A percentile compares a stretch with the other conserved stretches of the same genome.
Conservation (phyloP, 2,888 invertebrate genomes). For the Junonia oenone region DNA sequence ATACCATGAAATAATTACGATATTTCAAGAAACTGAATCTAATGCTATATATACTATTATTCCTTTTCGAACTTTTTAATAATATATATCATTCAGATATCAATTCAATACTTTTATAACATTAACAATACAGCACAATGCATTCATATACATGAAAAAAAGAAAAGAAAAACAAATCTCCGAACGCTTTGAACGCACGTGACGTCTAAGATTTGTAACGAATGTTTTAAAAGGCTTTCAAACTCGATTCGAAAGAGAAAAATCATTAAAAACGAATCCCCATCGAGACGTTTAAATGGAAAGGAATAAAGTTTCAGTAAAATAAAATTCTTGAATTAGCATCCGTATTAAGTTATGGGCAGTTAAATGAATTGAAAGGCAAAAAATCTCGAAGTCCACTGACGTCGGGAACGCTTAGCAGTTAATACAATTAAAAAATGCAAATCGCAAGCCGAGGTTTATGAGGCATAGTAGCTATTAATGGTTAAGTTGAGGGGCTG, state of each 20-base stretch:
- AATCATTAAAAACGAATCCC: constrained; percentile 14
- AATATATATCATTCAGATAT: too few relatives aligned
- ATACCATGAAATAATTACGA: too few relatives aligned
- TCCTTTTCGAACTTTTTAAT: too few relatives aligned
- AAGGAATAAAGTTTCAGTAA: constrained; percentile 28
- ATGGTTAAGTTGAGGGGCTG: background rate
- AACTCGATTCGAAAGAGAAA: background rate
- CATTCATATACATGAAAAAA: too few relatives aligned
- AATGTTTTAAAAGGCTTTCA: background rate
- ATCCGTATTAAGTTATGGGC: constrained; percentile 33
- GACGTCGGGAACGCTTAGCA: constrained; percentile 30
- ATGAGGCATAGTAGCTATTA: constrained; percentile 9
- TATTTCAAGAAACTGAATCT: too few relatives aligned
- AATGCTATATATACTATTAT: too few relatives aligned
- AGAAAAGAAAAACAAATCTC: background rate
- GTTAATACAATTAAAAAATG: constrained; percentile 35
- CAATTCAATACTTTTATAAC: too few relatives aligned
- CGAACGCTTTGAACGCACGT: background rate
- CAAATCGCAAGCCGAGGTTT: constrained; percentile 27
- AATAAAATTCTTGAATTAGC: constrained; percentile 33
- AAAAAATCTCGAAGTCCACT: constrained; percentile 27
- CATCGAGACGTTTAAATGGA: constrained; percentile 24
- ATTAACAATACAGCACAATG: too few relatives aligned
- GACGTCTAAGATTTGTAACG: background rate
- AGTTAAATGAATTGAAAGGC: constrained; percentile 33